Percentiles rank a stretch among this genome's conserved stretches.
Evolutionary conservation across 1,140 invertebrate genomes (phyloP).

Genomic region (Bombus difficillimus): DNA sequence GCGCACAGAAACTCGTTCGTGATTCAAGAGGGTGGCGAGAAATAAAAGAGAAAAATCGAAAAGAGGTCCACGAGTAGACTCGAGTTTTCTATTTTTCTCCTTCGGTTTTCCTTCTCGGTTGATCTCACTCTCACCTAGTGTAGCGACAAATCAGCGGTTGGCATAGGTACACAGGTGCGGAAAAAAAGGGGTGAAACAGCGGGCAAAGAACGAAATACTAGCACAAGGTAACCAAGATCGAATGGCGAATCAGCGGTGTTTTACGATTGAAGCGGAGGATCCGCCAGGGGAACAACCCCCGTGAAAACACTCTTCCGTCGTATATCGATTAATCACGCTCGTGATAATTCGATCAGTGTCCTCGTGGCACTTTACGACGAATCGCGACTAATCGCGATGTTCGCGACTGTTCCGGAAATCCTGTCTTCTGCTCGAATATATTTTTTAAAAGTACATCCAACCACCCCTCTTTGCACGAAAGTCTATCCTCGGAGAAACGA

Average conservation of each 20-base stretch:
- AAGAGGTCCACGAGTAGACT: not conserved
- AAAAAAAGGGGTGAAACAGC: not conserved
- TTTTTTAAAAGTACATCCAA: not conserved
- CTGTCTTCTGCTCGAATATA: not conserved
- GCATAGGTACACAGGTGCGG: slow-evolving; percentile 25
- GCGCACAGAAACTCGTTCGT: not conserved
- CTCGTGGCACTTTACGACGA: slow-evolving; percentile 12
- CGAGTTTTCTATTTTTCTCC: not conserved
- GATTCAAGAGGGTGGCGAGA: not conserved
- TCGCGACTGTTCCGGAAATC: not conserved
- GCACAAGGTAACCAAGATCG: slow-evolving; percentile 11
- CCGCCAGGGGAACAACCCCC: not conserved
- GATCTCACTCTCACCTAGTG: not conserved
- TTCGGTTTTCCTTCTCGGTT: not conserved
- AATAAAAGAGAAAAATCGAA: not conserved
- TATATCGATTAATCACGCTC: not conserved
- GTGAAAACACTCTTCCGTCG: not conserved
- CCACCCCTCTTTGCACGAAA: not conserved
- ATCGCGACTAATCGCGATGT: not conserved
- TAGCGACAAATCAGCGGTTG: not conserved
- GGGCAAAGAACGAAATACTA: not conserved
- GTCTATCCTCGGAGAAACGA: not conserved
- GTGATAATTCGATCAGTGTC: not conserved
- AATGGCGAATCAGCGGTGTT: not conserved
- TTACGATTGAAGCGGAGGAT: not conserved